Evolutionary conservation across 2,797 vertebrate genomes (phyloP).

Genomic region (Argyrosomus regius): DNA sequence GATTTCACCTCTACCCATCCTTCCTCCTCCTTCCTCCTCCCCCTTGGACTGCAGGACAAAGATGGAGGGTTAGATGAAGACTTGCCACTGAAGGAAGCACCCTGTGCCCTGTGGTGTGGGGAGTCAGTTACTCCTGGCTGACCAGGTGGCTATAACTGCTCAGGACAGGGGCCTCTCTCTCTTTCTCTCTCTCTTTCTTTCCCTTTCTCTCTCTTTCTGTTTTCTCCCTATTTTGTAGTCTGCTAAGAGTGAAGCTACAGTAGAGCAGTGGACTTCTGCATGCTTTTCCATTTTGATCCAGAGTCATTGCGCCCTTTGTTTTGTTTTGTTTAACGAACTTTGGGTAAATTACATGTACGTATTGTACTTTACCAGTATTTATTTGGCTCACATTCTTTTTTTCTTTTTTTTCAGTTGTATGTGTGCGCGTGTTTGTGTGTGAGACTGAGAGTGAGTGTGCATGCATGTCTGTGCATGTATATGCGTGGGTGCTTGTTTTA

Average conservation of each 20-base stretch:
- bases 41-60: slow-evolving; percentile 76
- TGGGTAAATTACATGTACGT: slow-evolving; percentile 76
- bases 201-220: slow-evolving; percentile 53
- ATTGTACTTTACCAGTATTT: slow-evolving; percentile 77
- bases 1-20: slow-evolving; percentile 38
- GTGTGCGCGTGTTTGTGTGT: slow-evolving; percentile 45
- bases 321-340: slow-evolving; percentile 75
- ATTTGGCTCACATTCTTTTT: slow-evolving; percentile 70
- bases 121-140: slow-evolving; percentile 66
- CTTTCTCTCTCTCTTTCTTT: slow-evolving; percentile 50
- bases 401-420: slow-evolving; percentile 63
- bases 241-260: slow-evolving; percentile 86
- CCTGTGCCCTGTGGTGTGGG: slow-evolving; percentile 67
- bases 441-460: slow-evolving; percentile 51
- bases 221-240: slow-evolving; percentile 73
- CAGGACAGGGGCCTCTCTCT: slow-evolving; percentile 81
- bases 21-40: slow-evolving; percentile 30
- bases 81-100: slow-evolving; percentile 75
- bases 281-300: slow-evolving; percentile 81
- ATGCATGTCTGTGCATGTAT: slow-evolving; percentile 67
- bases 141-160: slow-evolving; percentile 79
- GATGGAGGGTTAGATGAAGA: slow-evolving; percentile 80
- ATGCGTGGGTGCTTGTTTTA: slow-evolving; percentile 72
- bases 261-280: slow-evolving; percentile 86
- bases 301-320: slow-evolving; percentile 75